Evolutionary conservation across 1,140 invertebrate species (phyloP), one percentile per base, ranked within the genome.

Genomic region (Zaprionus capensis): DNA sequence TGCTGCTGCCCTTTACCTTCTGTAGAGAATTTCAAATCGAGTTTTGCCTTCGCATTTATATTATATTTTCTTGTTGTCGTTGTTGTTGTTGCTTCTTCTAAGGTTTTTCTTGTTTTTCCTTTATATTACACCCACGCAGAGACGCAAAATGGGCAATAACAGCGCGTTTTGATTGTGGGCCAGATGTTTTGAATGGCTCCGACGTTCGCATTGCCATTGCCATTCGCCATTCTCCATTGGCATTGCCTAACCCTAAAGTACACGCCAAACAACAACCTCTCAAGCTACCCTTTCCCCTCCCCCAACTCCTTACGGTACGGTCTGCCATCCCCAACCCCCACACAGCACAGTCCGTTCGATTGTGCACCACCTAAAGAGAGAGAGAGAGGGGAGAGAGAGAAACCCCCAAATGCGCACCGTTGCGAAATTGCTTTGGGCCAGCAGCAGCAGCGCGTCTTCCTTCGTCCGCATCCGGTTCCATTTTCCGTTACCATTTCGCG

Each of bases 121-220:
- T 66, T 38, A 71, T 76, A 79, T 79, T 78, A 79, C 73, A 76
- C 58, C 73, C 77, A 79, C 77, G 73, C 73, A 76, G 77, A 65
- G 63, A 79, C 68, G 57, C 70, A 73, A 80, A 80, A 80, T 80
- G 78, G 78, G 78, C 74, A 77, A 80, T 80, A 80, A 80, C 69
- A 77, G 78, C 75, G 69, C 74, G 74, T 80, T 80, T 80, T 80
- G 78, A 80, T 80, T 80, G 78, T 80, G 78, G 74, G 78, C 78
- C 78, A 80, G 78, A 80, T 80, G 78, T 80, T 80, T 80, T 77
- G 74, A 80, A 80, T 80, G 74, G 78, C 74, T 66, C 65, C 59
- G n/a, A 68, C 58, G 59, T 73, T 73, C 69, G n/a, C 74, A 59
- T 64, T 63, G 62, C 62, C 74, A 36, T 64, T 55, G 53, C 62